Evolutionary conservation across 2,113 vertebrate species (phyloP), one percentile per base, ranked within the genome.

Genomic region (Equus przewalskii): DNA sequence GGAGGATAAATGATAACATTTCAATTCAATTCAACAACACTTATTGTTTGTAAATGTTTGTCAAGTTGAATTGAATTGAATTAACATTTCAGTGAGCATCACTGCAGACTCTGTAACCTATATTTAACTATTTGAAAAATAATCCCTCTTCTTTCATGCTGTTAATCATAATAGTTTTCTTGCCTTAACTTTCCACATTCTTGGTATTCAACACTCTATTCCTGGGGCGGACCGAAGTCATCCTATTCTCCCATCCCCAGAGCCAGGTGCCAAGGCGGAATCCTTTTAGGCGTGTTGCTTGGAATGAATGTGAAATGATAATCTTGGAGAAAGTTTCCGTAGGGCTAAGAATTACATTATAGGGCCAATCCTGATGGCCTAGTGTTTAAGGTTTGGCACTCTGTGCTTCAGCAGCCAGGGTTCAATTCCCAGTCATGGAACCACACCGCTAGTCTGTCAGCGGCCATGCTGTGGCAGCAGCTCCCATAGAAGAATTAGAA

Each of bases 1-100:
- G 78, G 92, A 85, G 94, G 81, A 94, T 97, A 97, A 97, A 93
- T 94, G 96, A 96, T 98, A 97, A 97, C 94, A 96, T 97, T 98
- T 97, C 96, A 95, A 69, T 96, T 95, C 93, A 89, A 79, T 83
- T 96, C 97, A 96, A 64, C 96, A 95, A 94, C 85, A 89, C 79
- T 96, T 97, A 97, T 88, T 97, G 96, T 98, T 97, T 97, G 60
- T 96, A 95, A 98, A 96, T 96, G 92, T 98, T 97, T 98, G 95
- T 96, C 94, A 96, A 78, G 87, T 96, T 91, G 95, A 93, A 91
- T 91, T 89, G 97, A 97, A 91, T 95, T 78, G 94, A 97, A 97
- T 97, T 97, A 97, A 75, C 95, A 96, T 97, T 97, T 98, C 87
- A 94, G 83, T 51, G 70, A 97, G 64, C 81, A 83, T 60, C 58